Conservation (phyloP, 2,113 vertebrate genomes). For the Alligator sinensis region DNA sequence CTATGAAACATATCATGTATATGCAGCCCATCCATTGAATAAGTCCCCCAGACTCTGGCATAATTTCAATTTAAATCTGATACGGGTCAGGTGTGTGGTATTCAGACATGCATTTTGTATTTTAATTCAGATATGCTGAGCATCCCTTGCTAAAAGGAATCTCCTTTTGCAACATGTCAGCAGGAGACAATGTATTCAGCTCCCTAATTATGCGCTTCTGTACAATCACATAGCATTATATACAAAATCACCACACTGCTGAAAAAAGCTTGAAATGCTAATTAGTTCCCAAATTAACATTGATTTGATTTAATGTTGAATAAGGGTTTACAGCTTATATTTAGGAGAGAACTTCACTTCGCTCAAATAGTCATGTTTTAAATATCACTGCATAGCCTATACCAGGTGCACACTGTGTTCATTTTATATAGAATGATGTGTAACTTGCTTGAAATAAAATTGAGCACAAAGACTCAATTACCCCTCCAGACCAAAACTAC, state of each 20-base stretch:
- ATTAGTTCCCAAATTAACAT: slow-evolving; percentile 87
- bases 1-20: not conserved
- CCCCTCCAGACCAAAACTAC: slow-evolving; percentile 35
- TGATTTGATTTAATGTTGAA: slow-evolving; percentile 87
- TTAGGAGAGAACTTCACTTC: slow-evolving; percentile 76
- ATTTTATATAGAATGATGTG: slow-evolving; percentile 64
- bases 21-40: not conserved
- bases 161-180: slow-evolving; percentile 72
- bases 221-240: slow-evolving; percentile 81
- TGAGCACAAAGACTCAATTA: slow-evolving; percentile 48
- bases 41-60: not conserved
- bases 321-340: slow-evolving; percentile 82
- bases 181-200: slow-evolving; percentile 82
- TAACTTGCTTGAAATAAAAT: slow-evolving; percentile 69
- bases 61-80: not conserved
- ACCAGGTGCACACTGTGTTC: slow-evolving; percentile 61
- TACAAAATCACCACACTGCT: slow-evolving; percentile 77
- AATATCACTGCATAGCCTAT: slow-evolving; percentile 65
- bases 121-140: slow-evolving; percentile 39
- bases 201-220: slow-evolving; percentile 78
- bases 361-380: slow-evolving; percentile 71
- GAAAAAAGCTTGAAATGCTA: slow-evolving; percentile 80
- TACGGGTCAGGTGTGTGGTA: not conserved
- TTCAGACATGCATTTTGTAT: not conserved
- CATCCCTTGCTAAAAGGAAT: slow-evolving; percentile 54